Evolutionary conservation across 92 coral and sea anemone genomes (phyloP).

Genomic region (Paragorgia papillata): DNA sequence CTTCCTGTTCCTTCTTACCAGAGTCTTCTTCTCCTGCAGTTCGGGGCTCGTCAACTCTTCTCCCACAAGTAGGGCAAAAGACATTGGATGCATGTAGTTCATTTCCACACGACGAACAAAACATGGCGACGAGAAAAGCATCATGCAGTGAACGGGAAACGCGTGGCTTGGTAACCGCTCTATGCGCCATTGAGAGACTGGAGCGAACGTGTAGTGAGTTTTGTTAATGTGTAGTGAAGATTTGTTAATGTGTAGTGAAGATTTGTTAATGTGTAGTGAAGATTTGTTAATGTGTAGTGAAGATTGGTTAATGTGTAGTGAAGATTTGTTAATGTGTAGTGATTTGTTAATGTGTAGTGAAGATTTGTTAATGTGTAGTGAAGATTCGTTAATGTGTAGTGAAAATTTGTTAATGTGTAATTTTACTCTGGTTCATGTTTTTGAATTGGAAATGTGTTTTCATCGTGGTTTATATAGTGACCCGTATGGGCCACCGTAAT

Average conservation of each 20-base stretch:
- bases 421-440: not conserved
- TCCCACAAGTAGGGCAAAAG: constrained; percentile 46
- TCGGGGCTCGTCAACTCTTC: constrained; percentile 4
- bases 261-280: no score
- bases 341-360: no score
- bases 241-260: no score
- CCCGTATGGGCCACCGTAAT: constrained; percentile 31
- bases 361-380: no score
- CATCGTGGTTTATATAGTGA: constrained; percentile 9
- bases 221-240: constrained; percentile 2
- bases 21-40: constrained; percentile 6
- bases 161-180: constrained; percentile 4
- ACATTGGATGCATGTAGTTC: constrained; percentile 5
- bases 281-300: no score
- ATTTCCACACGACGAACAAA: constrained; percentile 38
- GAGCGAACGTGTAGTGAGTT: constrained; percentile 38
- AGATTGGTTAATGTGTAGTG: no score
- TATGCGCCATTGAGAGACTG: not conserved
- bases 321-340: no score
- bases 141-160: not conserved
- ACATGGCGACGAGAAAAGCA: constrained; percentile 11
- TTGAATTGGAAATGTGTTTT: constrained; percentile 6
- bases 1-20: not conserved
- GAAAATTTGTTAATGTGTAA: no score
- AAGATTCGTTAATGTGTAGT: no score